Evolutionary conservation across 1,140 invertebrate genomes (phyloP).

Genomic region (Brachionus manjavacas): DNA sequence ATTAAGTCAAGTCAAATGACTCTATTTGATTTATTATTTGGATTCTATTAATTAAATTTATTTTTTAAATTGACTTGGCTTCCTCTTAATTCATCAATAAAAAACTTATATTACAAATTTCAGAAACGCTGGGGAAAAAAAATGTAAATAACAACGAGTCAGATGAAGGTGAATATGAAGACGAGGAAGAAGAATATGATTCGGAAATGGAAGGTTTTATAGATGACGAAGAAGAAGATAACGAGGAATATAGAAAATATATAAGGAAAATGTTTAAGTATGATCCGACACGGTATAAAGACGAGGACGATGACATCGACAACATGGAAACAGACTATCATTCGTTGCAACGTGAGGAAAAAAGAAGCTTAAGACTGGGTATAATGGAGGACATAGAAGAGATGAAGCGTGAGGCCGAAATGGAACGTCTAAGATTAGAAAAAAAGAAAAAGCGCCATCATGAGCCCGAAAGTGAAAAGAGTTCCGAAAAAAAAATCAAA

Average conservation of each 20-base stretch:
- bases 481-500: conserved; percentile 20
- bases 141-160: conserved; percentile 27
- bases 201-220: conserved; percentile 42
- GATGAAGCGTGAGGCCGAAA: conserved; percentile 19
- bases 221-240: conserved; percentile 29
- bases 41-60: no score
- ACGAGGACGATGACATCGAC: conserved; percentile 35
- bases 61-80: no score
- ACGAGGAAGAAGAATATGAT: conserved; percentile 41
- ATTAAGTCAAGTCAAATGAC: no score
- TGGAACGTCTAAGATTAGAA: background rate
- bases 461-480: background rate
- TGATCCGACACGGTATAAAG: conserved; percentile 26
- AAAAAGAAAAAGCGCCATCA: conserved; percentile 25
- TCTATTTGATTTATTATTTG: no score
- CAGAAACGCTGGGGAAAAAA: background rate
- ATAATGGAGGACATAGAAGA: conserved; percentile 32
- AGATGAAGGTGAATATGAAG: conserved; percentile 19
- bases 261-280: conserved; percentile 39
- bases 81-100: no score
- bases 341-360: conserved; percentile 9
- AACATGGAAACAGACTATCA: conserved; percentile 42
- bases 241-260: background rate
- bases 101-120: background rate
- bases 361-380: conserved; percentile 16